phyloP scores from a whole-genome alignment of 2,888 invertebrate genomes.

The Danaus chrysippus region DNA sequence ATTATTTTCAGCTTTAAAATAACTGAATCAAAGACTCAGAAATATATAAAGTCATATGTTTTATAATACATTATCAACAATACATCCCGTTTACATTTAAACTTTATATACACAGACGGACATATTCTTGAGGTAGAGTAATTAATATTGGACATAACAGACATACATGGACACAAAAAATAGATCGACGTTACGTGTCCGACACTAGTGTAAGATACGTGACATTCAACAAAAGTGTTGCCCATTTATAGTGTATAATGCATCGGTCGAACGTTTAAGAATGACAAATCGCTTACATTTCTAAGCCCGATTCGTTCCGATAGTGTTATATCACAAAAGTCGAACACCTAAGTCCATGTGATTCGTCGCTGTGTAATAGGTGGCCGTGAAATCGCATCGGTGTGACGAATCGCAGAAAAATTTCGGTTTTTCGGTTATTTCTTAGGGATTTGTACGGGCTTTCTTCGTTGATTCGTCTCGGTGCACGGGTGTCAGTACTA shows the following conservation, averaged over 20 bases:
- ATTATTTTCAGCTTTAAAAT: too few relatives aligned
- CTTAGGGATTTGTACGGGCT: slow-evolving; percentile 78
- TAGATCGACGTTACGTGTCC: slow-evolving; percentile 49
- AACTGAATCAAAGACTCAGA: too few relatives aligned
- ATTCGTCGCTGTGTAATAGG: slow-evolving; percentile 56
- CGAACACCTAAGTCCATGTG: slow-evolving; percentile 51
- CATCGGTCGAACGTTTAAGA: slow-evolving; percentile 64
- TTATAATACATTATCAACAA: too few relatives aligned
- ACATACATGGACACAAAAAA: slow-evolving; percentile 27
- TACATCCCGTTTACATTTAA: too few relatives aligned
- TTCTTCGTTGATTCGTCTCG: slow-evolving; percentile 74
- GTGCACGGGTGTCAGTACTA: slow-evolving; percentile 75
- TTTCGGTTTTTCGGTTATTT: slow-evolving; percentile 80
- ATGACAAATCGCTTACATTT: slow-evolving; percentile 73
- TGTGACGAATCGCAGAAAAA: slow-evolving; percentile 78
- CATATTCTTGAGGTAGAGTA: neutral
- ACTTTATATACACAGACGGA: neutral
- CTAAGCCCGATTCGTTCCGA: slow-evolving; percentile 72
- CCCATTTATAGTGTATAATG: slow-evolving; percentile 65
- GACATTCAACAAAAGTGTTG: slow-evolving; percentile 61
- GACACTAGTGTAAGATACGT: slow-evolving; percentile 58
- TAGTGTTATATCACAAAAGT: slow-evolving; percentile 61
- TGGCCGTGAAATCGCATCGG: slow-evolving; percentile 69
- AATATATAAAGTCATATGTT: too few relatives aligned
- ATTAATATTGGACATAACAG: slow-evolving; percentile 22